Conservation (phyloP, 2,888 invertebrate species). For the Cantharis lateralis region DNA sequence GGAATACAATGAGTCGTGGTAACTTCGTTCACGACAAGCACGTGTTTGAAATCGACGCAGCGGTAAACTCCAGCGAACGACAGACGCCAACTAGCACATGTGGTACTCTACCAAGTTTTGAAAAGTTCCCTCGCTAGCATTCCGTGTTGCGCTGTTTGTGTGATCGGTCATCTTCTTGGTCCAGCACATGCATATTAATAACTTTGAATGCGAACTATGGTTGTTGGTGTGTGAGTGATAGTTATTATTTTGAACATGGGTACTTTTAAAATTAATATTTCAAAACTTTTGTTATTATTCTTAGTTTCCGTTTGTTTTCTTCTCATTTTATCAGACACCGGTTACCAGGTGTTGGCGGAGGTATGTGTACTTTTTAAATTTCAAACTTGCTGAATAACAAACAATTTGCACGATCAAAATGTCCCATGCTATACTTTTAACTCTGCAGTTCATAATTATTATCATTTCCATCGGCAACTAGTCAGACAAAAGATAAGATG, state of each 20-base stretch:
- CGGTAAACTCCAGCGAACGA: conserved; percentile 27
- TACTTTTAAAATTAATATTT: conserved; percentile 33
- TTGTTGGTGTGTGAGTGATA: conserved; percentile 32
- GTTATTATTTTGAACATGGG: conserved; percentile 33
- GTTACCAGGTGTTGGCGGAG: conserved; percentile 38
- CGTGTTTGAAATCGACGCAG: conserved; percentile 28
- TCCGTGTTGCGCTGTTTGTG: conserved; percentile 37
- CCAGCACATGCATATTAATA: conserved; percentile 29
- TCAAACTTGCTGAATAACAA: not conserved
- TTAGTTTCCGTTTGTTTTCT: conserved; percentile 33
- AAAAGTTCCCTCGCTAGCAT: conserved; percentile 36
- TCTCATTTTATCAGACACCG: conserved; percentile 28
- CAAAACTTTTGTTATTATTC: conserved; percentile 37
- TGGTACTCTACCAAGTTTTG: conserved; percentile 33
- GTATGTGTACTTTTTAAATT: conserved; percentile 23
- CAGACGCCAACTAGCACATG: conserved; percentile 31
- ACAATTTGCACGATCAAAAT: not conserved
- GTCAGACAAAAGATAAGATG: conserved; percentile 1
- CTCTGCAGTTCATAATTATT: not conserved
- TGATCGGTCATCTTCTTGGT: conserved; percentile 37
- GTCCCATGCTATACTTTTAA: not conserved
- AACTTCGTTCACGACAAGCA: conserved; percentile 10
- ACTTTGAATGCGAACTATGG: conserved; percentile 26
- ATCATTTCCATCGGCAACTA: not conserved
- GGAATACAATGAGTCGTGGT: conserved; percentile 8